A percentile compares a stretch with the other conserved stretches of the same genome.
Conservation (phyloP, 2,797 vertebrate genomes). For the Molossus alvarezi region DNA sequence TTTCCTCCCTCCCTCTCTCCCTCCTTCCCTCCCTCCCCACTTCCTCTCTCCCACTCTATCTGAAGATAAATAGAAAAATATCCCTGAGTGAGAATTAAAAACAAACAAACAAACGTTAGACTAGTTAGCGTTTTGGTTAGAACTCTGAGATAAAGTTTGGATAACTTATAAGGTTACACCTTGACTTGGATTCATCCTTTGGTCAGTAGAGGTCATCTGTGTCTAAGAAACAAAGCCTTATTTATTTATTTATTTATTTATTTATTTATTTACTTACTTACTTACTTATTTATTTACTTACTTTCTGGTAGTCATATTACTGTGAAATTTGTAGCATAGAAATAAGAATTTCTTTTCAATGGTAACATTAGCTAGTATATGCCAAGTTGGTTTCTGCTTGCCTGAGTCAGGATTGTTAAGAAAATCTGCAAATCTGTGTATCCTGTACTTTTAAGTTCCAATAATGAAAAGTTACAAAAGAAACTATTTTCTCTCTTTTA, state of each 20-base stretch:
- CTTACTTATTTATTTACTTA: background rate
- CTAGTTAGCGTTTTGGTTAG: conserved; percentile 46
- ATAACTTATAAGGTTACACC: background rate
- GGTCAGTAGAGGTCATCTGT: conserved; percentile 57
- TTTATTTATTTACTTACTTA: too few relatives aligned
- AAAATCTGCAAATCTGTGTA: conserved; percentile 28
- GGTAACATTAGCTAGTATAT: conserved; percentile 42
- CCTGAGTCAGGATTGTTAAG: conserved; percentile 31
- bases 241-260: background rate
- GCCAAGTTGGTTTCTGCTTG: conserved; percentile 37
- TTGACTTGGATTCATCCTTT: conserved; percentile 55
- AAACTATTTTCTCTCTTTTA: background rate
- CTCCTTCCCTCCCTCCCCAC: too few relatives aligned
- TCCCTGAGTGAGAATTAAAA: too few relatives aligned
- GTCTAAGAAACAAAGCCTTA: conserved; percentile 44
- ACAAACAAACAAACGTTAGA: too few relatives aligned
- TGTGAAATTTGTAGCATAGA: conserved; percentile 28
- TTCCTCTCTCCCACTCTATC: too few relatives aligned
- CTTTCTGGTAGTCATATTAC: conserved; percentile 16
- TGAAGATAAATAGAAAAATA: too few relatives aligned
- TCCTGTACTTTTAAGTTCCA: conserved; percentile 22
- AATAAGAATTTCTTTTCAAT: conserved; percentile 54
- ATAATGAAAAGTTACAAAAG: conserved; percentile 1
- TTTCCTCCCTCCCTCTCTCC: too few relatives aligned
- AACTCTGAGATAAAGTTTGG: conserved; percentile 42